Evolutionary conservation across 2,888 invertebrate genomes (phyloP), one percentile per base, ranked within the genome.

Genomic region (Stegana nigrithorax): DNA sequence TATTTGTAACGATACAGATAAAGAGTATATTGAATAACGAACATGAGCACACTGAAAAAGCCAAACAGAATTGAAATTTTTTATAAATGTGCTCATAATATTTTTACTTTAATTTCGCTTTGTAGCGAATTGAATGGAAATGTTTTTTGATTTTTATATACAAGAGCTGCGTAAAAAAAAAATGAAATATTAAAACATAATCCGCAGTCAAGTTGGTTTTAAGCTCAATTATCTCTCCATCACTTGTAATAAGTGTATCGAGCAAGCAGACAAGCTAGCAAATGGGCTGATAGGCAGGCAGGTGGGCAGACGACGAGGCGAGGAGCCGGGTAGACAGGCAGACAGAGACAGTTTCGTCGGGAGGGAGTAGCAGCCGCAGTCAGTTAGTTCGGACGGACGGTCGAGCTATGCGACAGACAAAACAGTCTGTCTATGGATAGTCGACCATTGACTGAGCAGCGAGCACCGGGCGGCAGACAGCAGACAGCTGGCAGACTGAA

Each of bases 151-250:
- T 63, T 56, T 64, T 65, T 61, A 64, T 42, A 63, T 67, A 56
- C 51, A 66, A 67, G 67, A 62, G 67, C 67, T 56, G 29, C 29
- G n/a, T 64, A 64, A 63, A 67, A 75, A 65, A 67, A 69, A 69
- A 65, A 70, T 65, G 67, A 64, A 63, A 68, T 69, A 74, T 56
- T 51, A 57, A 45, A 61, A 47, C 56, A 26, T 61, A 57, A 56
- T 61, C 56, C 61, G 47, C 26, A 53, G 42, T 29, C 59, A 57
- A 66, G 64, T 71, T 68, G 67, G 65, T 69, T 69, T 74, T 64
- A 65, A 74, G 70, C 71, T 68, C 70, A 76, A 73, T 70, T 76
- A 74, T 65, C 64, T 60, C 32, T 55, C 26, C 32, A 55, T 19
- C 53, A 55, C 32, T 32, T 55, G 36, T 19, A 55, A 55, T 55